phyloP scores from a whole-genome alignment of 2,797 vertebrate species.

The Spinibarbus caldwelli region DNA sequence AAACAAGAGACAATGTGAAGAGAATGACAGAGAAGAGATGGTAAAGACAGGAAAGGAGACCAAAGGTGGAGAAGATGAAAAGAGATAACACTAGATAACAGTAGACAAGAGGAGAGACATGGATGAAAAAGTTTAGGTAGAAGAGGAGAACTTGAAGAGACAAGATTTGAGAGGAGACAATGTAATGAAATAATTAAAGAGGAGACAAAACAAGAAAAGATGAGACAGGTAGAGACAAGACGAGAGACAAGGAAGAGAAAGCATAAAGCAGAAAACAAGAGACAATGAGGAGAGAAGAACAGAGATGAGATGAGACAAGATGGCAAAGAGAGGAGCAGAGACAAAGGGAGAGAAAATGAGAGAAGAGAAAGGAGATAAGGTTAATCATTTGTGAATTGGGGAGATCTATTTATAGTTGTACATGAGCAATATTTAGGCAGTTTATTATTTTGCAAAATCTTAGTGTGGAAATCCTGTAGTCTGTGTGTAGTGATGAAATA shows the following conservation, averaged over 20 bases:
- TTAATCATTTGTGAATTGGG: not conserved
- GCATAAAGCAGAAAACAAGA: not conserved
- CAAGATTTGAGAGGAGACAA: not conserved
- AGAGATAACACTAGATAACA: conserved; percentile 25
- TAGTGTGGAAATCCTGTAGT: not conserved
- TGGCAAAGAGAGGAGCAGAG: not conserved
- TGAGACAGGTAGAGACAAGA: not conserved
- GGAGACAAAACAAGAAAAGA: not conserved
- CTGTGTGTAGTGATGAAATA: not conserved
- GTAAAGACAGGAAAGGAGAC: conserved; percentile 32
- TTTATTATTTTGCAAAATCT: not conserved
- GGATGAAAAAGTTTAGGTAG: conserved; percentile 50
- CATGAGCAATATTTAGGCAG: not conserved
- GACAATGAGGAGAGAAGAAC: not conserved
- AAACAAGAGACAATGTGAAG: conserved; percentile 58
- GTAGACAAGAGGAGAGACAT: conserved; percentile 69
- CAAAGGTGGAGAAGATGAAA: conserved; percentile 64
- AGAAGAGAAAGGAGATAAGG: not conserved
- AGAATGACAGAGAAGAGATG: conserved; percentile 54
- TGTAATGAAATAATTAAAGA: too few species aligned
- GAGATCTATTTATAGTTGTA: not conserved
- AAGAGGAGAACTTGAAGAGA: not conserved
- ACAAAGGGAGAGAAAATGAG: not conserved
- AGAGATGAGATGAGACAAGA: not conserved
- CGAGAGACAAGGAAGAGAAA: not conserved